phyloP scores from a whole-genome alignment of 2,797 vertebrate species.

The Notolepis coatsorum region DNA sequence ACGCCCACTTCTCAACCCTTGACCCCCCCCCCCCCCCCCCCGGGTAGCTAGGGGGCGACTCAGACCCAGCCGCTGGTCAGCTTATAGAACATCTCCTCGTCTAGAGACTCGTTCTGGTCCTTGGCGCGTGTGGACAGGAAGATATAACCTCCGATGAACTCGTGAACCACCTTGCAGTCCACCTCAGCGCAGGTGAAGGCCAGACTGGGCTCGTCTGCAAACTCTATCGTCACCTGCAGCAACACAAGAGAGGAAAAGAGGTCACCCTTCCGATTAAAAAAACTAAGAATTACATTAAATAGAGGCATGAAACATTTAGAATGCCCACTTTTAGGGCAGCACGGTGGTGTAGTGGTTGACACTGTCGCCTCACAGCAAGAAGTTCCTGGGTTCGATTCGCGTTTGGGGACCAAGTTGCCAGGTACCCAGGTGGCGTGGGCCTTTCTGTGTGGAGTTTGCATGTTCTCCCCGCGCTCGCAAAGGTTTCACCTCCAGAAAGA shows the following conservation, averaged over 20 bases:
- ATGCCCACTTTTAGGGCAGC: no score
- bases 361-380: no score
- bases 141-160: conserved; percentile 99
- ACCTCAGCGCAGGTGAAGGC: conserved; percentile 97
- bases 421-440: no score
- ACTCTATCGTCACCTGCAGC: conserved; percentile 95
- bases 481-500: no score
- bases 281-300: no score
- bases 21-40: conserved; percentile 30
- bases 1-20: conserved; percentile 58
- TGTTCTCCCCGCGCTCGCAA: no score
- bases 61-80: conserved; percentile 98
- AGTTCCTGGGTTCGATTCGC: no score
- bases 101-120: conserved; percentile 98
- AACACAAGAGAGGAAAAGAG: background rate
- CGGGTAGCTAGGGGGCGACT: conserved; percentile 54
- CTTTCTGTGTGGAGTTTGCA: no score
- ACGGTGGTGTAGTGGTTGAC: no score
- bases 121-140: conserved; percentile 97
- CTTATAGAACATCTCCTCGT: conserved; percentile 99
- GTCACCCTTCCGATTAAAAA: no score
- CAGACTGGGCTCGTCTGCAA: conserved; percentile 93
- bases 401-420: no score
- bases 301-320: no score
- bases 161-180: conserved; percentile 98